Evolutionary conservation across 2,888 invertebrate species (phyloP), one percentile per base, ranked within the genome.

Genomic region (Pheosia tremula): DNA sequence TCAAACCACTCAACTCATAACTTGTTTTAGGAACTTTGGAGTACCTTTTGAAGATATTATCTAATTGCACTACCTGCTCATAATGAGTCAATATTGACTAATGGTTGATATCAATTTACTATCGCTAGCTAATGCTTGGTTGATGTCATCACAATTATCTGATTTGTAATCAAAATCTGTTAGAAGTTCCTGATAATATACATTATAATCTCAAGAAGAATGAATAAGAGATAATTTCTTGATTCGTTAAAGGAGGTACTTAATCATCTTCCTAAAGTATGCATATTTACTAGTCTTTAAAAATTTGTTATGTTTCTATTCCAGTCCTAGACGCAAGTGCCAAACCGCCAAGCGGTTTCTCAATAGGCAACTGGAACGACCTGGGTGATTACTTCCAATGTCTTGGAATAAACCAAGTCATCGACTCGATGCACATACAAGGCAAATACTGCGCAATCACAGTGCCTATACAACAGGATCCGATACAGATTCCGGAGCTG

Each of bases 281-380:
- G n/a, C n/a, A 36, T 13, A 4, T 13, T 10, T 47, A 3, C 13
- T 45, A 8, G 38, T 50, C 45, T 36, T 24, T 4, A n/a, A 24
- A 13, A 24, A 13, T 24, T 36, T 13, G 8, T 36, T 7, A 10
- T 54, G 8, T 39, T 57, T 61, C 38, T 64, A 61, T 74, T 73
- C 1, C 73, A 94, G 94, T 94, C 78, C 37, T 89, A 6, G 94
- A 94, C 63, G 86, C 94, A 36, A 88, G 87, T 24, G 89, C 85
- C 0, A 91, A 86, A 72, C 55, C 87, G 0, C 92, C 94, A 3
- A 80, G 83, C n/a, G 93, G 94, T 0, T 53, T 94, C 0, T 37
- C 84, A 0, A 66, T 67, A 7, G 92, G 92, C 0, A 89, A 94
- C 59, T 66, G 87, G 47, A 82, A 85, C 24, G 90, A 91, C 37